Evolutionary conservation across 1,140 invertebrate species (phyloP).

Genomic region (Scaptomyza graminum): DNA sequence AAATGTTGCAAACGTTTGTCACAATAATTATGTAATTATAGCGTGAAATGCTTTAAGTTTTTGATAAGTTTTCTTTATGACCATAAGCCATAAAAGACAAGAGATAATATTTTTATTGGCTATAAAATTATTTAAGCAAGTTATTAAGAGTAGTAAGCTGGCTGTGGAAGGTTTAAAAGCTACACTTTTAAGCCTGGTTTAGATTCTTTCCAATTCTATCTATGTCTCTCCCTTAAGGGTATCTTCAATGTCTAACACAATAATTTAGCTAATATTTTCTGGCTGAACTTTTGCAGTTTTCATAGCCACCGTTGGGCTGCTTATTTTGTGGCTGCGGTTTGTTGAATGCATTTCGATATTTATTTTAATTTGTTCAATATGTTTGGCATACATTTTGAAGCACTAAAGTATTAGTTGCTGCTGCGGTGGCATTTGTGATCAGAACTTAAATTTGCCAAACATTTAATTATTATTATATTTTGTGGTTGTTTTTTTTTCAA

Average conservation of each 20-base stretch:
- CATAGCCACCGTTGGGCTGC: conserved; percentile 40
- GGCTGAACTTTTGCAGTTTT: conserved; percentile 38
- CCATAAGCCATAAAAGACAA: no score
- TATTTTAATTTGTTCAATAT: conserved; percentile 28
- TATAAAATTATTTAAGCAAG: no score
- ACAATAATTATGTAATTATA: no score
- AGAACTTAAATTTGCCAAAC: conserved; percentile 31
- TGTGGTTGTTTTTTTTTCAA: conserved; percentile 11
- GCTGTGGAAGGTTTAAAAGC: no score
- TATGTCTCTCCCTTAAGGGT: no score
- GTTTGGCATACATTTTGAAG: conserved; percentile 17
- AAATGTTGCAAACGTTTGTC: neutral
- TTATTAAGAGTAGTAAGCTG: no score
- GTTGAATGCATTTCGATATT: conserved; percentile 45
- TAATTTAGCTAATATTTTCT: no score
- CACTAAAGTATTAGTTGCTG: conserved; percentile 6
- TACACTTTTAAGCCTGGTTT: no score
- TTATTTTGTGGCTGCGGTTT: conserved; percentile 60
- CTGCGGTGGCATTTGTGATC: conserved; percentile 19
- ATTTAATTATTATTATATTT: conserved; percentile 50
- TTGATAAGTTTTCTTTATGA: neutral
- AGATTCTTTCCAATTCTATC: no score
- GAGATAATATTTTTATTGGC: no score
- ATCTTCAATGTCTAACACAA: no score
- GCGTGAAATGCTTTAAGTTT: no score